Percentiles rank a stretch among this genome's conserved stretches.
Evolutionary conservation across 2,113 vertebrate species (phyloP).

Genomic region (Aegypius monachus): DNA sequence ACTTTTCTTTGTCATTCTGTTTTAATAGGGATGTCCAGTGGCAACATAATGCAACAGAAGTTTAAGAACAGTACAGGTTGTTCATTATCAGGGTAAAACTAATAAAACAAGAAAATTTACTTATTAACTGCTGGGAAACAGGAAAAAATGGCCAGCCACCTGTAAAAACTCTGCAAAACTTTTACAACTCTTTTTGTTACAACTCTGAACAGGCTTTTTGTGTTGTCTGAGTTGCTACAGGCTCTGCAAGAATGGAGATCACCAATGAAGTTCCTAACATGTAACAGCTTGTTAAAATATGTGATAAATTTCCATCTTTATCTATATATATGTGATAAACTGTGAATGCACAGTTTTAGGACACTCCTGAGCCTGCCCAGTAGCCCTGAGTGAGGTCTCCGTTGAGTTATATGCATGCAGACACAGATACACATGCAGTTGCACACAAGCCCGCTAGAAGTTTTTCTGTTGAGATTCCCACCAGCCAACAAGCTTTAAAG

Average conservation of each 20-base stretch:
- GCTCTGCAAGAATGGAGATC: background rate
- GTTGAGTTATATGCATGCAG: background rate
- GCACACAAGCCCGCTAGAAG: background rate
- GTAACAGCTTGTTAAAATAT: background rate
- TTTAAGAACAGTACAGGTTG: background rate
- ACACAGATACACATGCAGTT: background rate
- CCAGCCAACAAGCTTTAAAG: background rate
- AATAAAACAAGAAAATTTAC: background rate
- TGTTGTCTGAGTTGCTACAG: background rate
- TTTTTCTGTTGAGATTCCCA: background rate
- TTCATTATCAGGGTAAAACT: background rate
- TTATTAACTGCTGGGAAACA: background rate
- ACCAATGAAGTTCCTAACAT: background rate
- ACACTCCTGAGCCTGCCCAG: background rate
- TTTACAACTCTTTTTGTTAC: background rate
- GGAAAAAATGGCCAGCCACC: background rate
- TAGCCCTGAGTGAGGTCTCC: background rate
- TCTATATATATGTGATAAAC: background rate
- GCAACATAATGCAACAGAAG: background rate
- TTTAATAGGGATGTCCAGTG: background rate
- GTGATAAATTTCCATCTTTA: background rate
- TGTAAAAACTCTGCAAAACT: background rate
- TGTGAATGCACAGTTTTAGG: background rate
- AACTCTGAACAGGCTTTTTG: background rate
- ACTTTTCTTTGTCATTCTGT: background rate